Conservation (phyloP, 2,888 invertebrate species). For the Metacarcinus magister region DNA sequence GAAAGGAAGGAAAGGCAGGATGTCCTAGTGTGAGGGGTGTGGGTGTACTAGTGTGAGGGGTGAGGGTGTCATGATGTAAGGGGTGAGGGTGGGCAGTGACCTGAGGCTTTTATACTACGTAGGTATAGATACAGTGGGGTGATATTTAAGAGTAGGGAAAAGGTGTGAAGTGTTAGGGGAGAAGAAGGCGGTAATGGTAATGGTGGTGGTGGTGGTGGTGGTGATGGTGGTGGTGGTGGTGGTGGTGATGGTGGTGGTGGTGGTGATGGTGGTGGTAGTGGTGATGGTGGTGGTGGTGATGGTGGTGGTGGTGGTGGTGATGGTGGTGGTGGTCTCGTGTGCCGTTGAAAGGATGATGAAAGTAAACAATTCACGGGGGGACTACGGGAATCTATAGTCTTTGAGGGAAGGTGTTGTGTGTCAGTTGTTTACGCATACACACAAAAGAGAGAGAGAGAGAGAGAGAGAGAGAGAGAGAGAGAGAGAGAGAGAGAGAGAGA, state of each 20-base stretch:
- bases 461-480: conserved; percentile 26
- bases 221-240: neutral
- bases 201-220: neutral
- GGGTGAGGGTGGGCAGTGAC: neutral
- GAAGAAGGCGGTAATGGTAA: neutral
- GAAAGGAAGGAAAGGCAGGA: neutral
- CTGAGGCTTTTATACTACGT: neutral
- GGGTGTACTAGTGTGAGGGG: neutral
- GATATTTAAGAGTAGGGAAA: neutral
- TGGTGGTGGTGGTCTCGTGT: too few relatives aligned
- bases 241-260: neutral
- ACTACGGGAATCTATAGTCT: too few relatives aligned
- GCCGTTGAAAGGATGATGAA: too few relatives aligned
- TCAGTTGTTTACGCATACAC: neutral
- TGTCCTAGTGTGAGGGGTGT: neutral
- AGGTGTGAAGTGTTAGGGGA: neutral
- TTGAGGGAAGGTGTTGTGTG: too few relatives aligned
- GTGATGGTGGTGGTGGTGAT: neutral
- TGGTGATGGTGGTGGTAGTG: neutral
- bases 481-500: neutral
- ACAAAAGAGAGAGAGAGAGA: neutral
- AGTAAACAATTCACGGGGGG: too few relatives aligned
- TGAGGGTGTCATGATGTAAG: neutral
- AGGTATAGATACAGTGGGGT: neutral
- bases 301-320: too few relatives aligned